Evolutionary conservation across 2,888 invertebrate species (phyloP).

Genomic region (Hylaea fasciaria): DNA sequence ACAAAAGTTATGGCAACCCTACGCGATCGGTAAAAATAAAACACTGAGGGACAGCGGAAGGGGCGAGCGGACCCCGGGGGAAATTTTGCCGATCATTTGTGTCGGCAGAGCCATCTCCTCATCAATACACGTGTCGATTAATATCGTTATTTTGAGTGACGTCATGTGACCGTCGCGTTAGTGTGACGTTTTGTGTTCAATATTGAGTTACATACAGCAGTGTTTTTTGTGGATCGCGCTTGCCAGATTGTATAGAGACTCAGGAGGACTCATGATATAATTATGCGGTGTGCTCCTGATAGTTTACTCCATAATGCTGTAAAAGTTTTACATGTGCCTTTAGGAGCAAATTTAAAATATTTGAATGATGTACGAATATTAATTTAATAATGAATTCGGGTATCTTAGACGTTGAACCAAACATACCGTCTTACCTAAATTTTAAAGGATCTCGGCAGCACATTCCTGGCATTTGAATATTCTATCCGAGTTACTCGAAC

Average conservation of each 20-base stretch:
- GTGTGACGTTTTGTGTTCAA: conserved; percentile 11
- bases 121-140: conserved; percentile 52
- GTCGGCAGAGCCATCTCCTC: conserved; percentile 56
- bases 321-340: too few relatives aligned
- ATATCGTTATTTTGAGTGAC: conserved; percentile 37
- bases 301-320: too few relatives aligned
- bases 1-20: conserved; percentile 28
- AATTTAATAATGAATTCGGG: not conserved
- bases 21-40: conserved; percentile 52
- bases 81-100: conserved; percentile 65
- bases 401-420: not conserved
- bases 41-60: conserved; percentile 48
- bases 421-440: conserved; percentile 20
- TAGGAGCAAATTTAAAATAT: too few relatives aligned
- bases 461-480: conserved; percentile 38
- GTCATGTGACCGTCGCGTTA: conserved; percentile 19
- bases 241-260: too few relatives aligned
- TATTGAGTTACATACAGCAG: not conserved
- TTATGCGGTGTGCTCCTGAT: too few relatives aligned
- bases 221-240: not conserved
- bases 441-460: conserved; percentile 31
- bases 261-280: too few relatives aligned
- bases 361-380: not conserved
- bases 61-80: conserved; percentile 51
- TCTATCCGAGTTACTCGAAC: conserved; percentile 32